Conservation (phyloP, 2,888 invertebrate species). For the Agrochola circellaris region DNA sequence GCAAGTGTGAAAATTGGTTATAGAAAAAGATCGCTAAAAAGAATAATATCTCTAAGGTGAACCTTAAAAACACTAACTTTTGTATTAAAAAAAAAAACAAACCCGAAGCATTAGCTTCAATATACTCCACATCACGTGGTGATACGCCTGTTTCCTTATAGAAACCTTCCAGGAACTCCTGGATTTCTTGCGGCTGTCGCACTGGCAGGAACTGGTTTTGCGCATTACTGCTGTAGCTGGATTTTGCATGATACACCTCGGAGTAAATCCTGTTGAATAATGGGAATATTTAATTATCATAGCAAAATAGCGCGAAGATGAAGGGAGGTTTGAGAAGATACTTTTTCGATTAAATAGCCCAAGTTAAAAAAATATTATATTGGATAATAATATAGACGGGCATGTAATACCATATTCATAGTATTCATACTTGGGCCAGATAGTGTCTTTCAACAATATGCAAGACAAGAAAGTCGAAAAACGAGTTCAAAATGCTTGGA, state of each 20-base stretch:
- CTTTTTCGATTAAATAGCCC: not conserved
- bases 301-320: not conserved
- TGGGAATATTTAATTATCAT: not conserved
- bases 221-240: slow-evolving; percentile 20
- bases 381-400: too few species aligned
- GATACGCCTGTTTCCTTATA: slow-evolving; percentile 91
- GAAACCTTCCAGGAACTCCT: slow-evolving; percentile 89
- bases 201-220: slow-evolving; percentile 58
- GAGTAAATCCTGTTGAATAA: slow-evolving; percentile 42
- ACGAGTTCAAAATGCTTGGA: too few species aligned
- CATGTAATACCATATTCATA: too few species aligned
- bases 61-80: too few species aligned
- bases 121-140: slow-evolving; percentile 92
- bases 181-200: slow-evolving; percentile 74
- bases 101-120: slow-evolving; percentile 95
- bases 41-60: too few species aligned
- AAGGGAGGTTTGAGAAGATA: not conserved
- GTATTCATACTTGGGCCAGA: too few species aligned
- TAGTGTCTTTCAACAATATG: too few species aligned
- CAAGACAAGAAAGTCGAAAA: too few species aligned
- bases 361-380: not conserved
- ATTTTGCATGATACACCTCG: slow-evolving; percentile 44
- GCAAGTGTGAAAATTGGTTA: too few species aligned
- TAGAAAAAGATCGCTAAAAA: too few species aligned
- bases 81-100: too few species aligned